Conservation (phyloP, 2,113 vertebrate species). For the Nibea coibor region DNA sequence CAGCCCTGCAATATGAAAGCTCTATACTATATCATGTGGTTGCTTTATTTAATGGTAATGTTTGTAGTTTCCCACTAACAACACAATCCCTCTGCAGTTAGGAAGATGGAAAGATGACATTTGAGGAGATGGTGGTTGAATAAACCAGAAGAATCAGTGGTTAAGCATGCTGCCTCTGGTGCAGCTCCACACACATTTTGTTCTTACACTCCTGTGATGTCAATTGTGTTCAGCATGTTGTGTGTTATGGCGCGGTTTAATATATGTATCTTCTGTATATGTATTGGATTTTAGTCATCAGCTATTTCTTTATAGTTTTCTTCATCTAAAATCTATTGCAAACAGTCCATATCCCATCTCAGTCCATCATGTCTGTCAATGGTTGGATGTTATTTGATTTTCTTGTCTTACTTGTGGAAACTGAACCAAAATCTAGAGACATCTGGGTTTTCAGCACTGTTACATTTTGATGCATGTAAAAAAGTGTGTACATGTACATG, state of each 20-base stretch:
- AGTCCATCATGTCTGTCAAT: slow-evolving; percentile 27
- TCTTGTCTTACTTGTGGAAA: slow-evolving; percentile 40
- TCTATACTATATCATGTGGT: too few species aligned
- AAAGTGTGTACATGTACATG: background rate
- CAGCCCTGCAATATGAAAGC: too few species aligned
- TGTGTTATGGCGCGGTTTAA: background rate
- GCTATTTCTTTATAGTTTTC: background rate
- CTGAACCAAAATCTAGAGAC: background rate
- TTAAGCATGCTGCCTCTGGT: background rate
- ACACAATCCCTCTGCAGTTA: too few species aligned
- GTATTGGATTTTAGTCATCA: background rate
- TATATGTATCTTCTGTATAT: too few species aligned
- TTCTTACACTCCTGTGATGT: background rate
- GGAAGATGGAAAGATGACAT: too few species aligned
- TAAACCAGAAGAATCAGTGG: too few species aligned
- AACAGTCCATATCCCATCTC: slow-evolving; percentile 35
- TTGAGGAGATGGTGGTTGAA: too few species aligned
- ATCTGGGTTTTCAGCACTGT: slow-evolving; percentile 36
- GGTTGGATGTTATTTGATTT: slow-evolving; percentile 17
- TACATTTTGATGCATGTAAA: slow-evolving; percentile 17
- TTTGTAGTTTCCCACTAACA: too few species aligned
- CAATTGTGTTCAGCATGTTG: slow-evolving; percentile 1
- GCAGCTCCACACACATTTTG: background rate
- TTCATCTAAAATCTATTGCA: slow-evolving; percentile 19
- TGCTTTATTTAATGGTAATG: too few species aligned